Conservation (phyloP, 2,888 invertebrate species). For the Micoletzkya japonica region DNA sequence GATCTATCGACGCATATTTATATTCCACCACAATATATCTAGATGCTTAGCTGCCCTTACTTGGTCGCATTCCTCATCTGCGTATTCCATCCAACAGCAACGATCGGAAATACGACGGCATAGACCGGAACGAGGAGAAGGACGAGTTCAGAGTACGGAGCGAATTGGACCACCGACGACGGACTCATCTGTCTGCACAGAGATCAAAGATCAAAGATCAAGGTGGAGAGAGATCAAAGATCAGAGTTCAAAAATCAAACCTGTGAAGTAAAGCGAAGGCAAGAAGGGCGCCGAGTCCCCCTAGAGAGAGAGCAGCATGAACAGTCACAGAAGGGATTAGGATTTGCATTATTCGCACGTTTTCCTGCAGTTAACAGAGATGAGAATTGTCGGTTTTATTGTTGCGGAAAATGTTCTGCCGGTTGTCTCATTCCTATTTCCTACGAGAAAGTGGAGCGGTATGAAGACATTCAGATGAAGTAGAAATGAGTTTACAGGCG, state of each 20-base stretch:
- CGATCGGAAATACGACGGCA: constrained; percentile 40
- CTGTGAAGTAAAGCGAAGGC: constrained; percentile 36
- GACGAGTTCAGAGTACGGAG: constrained; percentile 47
- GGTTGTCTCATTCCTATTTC: too few relatives aligned
- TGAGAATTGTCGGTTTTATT: too few relatives aligned
- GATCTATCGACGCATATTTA: too few relatives aligned
- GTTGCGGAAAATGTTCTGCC: too few relatives aligned
- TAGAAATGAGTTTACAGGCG: too few relatives aligned
- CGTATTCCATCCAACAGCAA: constrained; percentile 40
- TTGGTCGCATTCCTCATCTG: constrained; percentile 38
- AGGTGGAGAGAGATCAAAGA: neutral
- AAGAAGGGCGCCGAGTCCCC: constrained; percentile 42
- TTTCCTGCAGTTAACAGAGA: too few relatives aligned
- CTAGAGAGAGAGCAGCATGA: constrained; percentile 39
- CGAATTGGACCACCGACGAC: constrained; percentile 33
- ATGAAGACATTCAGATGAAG: too few relatives aligned
- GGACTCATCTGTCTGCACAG: constrained; percentile 13
- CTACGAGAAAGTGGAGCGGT: too few relatives aligned
- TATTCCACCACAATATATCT: too few relatives aligned
- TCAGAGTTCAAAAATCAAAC: constrained; percentile 30
- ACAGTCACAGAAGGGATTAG: constrained; percentile 46
- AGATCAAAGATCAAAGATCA: neutral
- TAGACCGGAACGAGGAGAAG: constrained; percentile 45
- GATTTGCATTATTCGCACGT: constrained; percentile 43
- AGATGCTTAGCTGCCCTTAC: constrained; percentile 27